These are phyloP conservation scores for Eilema sororculum DNA, from an alignment of 2,888 invertebrate genomes.

Conservation along the genomic window DNA sequence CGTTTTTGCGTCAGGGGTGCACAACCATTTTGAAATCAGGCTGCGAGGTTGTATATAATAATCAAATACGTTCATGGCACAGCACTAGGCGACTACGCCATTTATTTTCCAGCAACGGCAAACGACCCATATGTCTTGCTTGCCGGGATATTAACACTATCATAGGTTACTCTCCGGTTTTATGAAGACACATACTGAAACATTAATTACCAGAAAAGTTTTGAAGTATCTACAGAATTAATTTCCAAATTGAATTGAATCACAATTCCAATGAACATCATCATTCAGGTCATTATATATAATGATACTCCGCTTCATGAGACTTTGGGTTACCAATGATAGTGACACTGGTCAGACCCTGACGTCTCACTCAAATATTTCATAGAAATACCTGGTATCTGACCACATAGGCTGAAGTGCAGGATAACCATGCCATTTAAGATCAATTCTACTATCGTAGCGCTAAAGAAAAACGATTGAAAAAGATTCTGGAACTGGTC, in stretches of 20 bases:
- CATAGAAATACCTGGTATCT: no score
- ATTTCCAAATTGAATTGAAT: constrained; percentile 45
- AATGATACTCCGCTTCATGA: no score
- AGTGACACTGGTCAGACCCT: no score
- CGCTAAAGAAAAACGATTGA: no score
- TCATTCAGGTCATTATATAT: no score
- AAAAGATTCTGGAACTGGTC: no score
- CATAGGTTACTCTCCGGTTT: constrained; percentile 84
- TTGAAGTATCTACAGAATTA: constrained; percentile 55
- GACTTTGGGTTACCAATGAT: no score
- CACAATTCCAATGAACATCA: constrained; percentile 29
- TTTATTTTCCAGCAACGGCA: constrained; percentile 82
- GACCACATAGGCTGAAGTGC: no score
- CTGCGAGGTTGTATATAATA: constrained; percentile 48
- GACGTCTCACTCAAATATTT: no score
- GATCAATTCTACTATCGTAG: no score
- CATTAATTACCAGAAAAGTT: constrained; percentile 73
- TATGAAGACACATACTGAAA: constrained; percentile 82
- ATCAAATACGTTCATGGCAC: constrained; percentile 52
- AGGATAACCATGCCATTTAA: no score
- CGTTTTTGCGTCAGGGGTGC: no score
- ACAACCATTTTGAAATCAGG: constrained; percentile 38
- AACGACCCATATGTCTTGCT: constrained; percentile 86
- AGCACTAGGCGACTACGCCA: constrained; percentile 70
- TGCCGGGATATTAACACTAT: constrained; percentile 86